These are phyloP conservation scores for Drosophila anomalata DNA, from an alignment of 2,888 invertebrate species.

Conservation along the genomic window DNA sequence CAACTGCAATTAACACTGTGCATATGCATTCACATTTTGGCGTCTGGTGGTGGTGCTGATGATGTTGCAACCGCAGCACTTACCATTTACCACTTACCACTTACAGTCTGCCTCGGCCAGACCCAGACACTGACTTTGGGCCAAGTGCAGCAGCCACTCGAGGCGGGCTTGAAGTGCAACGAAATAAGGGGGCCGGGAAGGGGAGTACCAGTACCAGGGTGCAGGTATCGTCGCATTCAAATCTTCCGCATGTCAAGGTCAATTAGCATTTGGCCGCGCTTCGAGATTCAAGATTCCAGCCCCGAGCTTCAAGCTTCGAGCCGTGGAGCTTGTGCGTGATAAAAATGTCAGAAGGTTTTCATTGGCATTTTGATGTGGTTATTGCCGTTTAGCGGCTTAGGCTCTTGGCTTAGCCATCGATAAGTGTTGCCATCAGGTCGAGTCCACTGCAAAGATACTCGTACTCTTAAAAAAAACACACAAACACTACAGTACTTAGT, in stretches of 20 bases:
- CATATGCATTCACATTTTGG: conserved; percentile 48
- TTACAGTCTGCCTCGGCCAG: conserved; percentile 13
- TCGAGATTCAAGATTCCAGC: conserved; percentile 6
- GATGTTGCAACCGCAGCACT: conserved; percentile 69
- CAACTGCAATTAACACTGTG: conserved; percentile 66
- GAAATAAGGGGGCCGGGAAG: conserved; percentile 2
- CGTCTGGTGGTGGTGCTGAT: conserved; percentile 21
- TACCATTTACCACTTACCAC: conserved; percentile 38
- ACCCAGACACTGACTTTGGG: conserved; percentile 17
- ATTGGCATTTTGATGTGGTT: conserved; percentile 67
- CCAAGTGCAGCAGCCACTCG: conserved; percentile 43
- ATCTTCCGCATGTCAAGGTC: conserved; percentile 79
- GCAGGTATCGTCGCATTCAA: conserved; percentile 48
- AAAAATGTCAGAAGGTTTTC: conserved; percentile 78
- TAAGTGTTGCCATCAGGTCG: conserved; percentile 64
- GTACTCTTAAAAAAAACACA: not conserved
- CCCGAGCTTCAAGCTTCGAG: conserved; percentile 6
- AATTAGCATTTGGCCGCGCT: conserved; percentile 65
- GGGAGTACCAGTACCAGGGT: conserved; percentile 1
- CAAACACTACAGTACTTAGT: conserved; percentile 6
- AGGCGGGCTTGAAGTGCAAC: conserved; percentile 58
- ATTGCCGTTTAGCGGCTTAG: conserved; percentile 70
- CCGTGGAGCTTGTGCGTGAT: conserved; percentile 62
- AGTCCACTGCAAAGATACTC: conserved; percentile 56
- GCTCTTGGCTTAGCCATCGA: conserved; percentile 48